A percentile compares a stretch with the other conserved stretches of the same genome.
phyloP scores from a whole-genome alignment of 2,113 vertebrate genomes.

The Odocoileus virginianus region DNA sequence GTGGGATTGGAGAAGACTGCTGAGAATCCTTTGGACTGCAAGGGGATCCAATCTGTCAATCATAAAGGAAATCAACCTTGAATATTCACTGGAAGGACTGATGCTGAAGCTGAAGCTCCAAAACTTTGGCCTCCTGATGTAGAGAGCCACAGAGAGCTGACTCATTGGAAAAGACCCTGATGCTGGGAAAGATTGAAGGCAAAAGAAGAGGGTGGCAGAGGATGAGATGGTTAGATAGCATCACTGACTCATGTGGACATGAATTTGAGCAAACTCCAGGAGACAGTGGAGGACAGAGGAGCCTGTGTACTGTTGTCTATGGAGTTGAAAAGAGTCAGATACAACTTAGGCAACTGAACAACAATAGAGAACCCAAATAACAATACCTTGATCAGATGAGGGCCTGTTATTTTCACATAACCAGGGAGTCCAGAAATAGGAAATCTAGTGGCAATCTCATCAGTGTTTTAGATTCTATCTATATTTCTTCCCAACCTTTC shows the following conservation, averaged over 20 bases:
- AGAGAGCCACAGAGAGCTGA: background rate
- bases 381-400: background rate
- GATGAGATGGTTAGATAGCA: background rate
- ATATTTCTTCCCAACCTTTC: background rate
- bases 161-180: background rate
- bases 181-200: background rate
- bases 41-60: background rate
- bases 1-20: background rate
- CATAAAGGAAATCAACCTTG: background rate
- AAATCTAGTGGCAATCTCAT: background rate
- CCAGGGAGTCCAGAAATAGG: background rate
- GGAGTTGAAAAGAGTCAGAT: background rate
- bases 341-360: background rate
- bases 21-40: background rate
- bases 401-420: background rate
- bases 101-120: background rate
- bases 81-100: background rate
- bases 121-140: background rate
- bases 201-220: background rate
- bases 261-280: background rate
- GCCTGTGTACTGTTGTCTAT: background rate
- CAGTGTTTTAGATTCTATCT: background rate
- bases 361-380: background rate
- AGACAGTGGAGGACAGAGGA: background rate
- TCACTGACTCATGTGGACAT: background rate